Evolutionary conservation across 2,888 invertebrate genomes (phyloP), one percentile per base, ranked within the genome.

Genomic region (Euplagia quadripunctaria): DNA sequence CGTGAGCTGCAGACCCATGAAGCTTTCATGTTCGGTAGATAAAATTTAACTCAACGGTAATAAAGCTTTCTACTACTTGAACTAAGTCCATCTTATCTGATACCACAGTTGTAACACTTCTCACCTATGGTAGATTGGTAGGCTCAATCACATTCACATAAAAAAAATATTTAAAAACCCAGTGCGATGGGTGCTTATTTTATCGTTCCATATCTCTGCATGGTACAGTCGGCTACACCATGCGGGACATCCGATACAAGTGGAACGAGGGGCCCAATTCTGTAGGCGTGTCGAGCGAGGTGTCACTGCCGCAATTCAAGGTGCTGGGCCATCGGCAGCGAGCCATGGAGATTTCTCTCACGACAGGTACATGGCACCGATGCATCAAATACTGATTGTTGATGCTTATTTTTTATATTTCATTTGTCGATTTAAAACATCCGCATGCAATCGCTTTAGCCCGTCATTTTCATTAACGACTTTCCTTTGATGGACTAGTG

Each of bases 251-350:
- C 97, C 97, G 98, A 94, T 99, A 99, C 97, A 98, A 98, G 96
- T 99, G 99, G 99, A 98, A 98, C 97, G 98, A 98, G 96, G 98
- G 98, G 91, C 98, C 98, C 93, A 98, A 98, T 97, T 98, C 99
- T 95, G 98, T 99, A 96, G 98, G 98, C 96, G 98, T 99, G 93
- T 98, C 98, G 96, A 98, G 98, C 96, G 98, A 99, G 96, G 98
- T 99, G 96, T 98, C 98, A 92, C 97, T 99, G 96, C 99, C 99
- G 96, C 99, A 99, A 97, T 99, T 99, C 98, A 98, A 99, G 97
- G 99, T 99, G 96, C 98, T 99, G 96, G 99, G 99, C 93, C 98
- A 99, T 97, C 98, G 98, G 91, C 99, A 99, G 97, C 98, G 98
- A 94, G 98, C 98, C 92, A 98, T 98, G 98, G 98, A 98, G 97